These are phyloP conservation scores for Cyanoramphus novaezelandiae DNA, from an alignment of 2,113 vertebrate species.

Conservation along the genomic window DNA sequence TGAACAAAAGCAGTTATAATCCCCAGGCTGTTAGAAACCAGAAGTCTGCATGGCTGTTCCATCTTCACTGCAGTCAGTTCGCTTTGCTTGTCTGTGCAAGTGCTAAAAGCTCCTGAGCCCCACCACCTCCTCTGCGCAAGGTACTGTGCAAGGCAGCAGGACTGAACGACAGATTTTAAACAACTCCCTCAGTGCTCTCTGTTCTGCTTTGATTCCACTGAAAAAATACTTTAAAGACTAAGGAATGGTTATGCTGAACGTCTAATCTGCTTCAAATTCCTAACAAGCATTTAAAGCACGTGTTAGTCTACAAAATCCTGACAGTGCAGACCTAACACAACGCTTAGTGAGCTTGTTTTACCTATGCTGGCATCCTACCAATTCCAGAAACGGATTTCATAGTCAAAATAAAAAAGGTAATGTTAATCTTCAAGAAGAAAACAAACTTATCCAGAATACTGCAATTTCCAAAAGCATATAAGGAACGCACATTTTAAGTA, in stretches of 20 bases:
- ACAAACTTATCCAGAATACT: neutral
- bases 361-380: neutral
- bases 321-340: neutral
- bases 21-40: neutral
- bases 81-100: neutral
- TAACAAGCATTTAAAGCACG: neutral
- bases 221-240: neutral
- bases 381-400: neutral
- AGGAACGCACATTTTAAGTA: neutral
- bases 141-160: neutral
- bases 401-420: conserved; percentile 15
- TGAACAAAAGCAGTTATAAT: neutral
- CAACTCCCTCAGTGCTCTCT: neutral
- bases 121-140: neutral
- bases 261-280: neutral
- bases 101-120: accelerated
- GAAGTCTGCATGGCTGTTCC: neutral
- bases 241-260: neutral
- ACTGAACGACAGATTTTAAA: neutral
- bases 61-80: neutral
- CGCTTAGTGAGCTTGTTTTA: neutral
- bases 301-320: neutral
- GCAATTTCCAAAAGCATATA: neutral
- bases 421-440: neutral
- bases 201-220: neutral